These are phyloP conservation scores for Caenorhabditis sulstoni DNA, from an alignment of 2,888 invertebrate genomes.

Conservation along the genomic window DNA sequence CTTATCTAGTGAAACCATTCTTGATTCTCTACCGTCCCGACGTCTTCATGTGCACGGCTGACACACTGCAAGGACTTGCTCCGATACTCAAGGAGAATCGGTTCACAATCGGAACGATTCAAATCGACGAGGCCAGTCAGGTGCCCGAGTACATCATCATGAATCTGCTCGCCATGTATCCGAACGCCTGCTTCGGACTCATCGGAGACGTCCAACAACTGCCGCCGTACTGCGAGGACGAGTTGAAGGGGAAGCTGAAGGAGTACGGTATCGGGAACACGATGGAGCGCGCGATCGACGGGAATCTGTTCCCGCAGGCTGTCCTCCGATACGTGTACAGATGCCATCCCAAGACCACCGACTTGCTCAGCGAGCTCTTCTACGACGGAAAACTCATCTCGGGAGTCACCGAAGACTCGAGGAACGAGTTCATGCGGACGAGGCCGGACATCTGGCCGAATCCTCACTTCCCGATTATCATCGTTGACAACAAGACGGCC, in stretches of 20 bases:
- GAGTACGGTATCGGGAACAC: conserved; percentile 41
- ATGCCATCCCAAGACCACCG: conserved; percentile 31
- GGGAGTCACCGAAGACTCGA: conserved; percentile 11
- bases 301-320: conserved; percentile 16
- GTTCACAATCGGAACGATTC: too few species aligned
- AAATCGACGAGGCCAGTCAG: conserved; percentile 41
- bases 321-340: conserved; percentile 18
- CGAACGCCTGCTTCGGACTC: conserved; percentile 18
- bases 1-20: conserved; percentile 5
- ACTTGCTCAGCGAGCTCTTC: conserved; percentile 31
- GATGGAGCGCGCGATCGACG: conserved; percentile 21
- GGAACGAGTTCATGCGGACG: background rate
- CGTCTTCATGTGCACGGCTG: conserved; percentile 32
- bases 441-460: conserved; percentile 24
- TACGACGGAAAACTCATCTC: conserved; percentile 20
- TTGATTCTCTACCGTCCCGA: conserved; percentile 24
- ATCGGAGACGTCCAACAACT: conserved; percentile 42
- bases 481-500: conserved; percentile 12
- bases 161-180: conserved; percentile 5
- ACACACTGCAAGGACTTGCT: conserved; percentile 8
- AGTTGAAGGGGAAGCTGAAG: conserved; percentile 12
- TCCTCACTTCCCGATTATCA: conserved; percentile 24
- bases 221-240: conserved; percentile 31
- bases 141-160: conserved; percentile 29
- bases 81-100: too few species aligned